phyloP scores from a whole-genome alignment of 2,797 vertebrate genomes.

The Salmo trutta region DNA sequence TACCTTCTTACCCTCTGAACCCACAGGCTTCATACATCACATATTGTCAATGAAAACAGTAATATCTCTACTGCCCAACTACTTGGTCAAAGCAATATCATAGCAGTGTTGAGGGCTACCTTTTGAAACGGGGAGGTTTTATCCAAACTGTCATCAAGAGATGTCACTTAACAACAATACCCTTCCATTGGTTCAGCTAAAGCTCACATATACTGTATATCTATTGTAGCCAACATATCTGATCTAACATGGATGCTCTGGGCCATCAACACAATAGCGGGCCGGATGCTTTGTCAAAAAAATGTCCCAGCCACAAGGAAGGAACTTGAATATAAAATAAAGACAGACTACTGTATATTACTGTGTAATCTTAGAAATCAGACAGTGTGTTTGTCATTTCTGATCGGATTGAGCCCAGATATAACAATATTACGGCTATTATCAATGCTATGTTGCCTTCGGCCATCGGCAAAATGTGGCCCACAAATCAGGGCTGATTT shows the following conservation, averaged over 20 bases:
- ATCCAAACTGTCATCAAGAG: constrained; percentile 10
- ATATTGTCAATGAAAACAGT: constrained; percentile 29
- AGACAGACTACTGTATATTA: constrained; percentile 68
- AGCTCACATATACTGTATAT: constrained; percentile 2
- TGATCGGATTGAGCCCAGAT: constrained; percentile 73
- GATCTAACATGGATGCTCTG: constrained; percentile 39
- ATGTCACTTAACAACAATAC: neutral
- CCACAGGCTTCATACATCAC: constrained; percentile 51
- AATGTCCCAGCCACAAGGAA: constrained; percentile 53
- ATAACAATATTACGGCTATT: constrained; percentile 72
- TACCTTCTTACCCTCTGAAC: constrained; percentile 25
- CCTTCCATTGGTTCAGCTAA: neutral
- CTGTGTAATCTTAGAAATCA: constrained; percentile 70
- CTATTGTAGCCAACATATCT: constrained; percentile 35
- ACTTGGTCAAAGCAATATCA: neutral
- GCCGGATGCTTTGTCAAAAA: constrained; percentile 16
- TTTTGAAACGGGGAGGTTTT: neutral
- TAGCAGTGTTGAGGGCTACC: neutral
- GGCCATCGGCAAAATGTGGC: constrained; percentile 70
- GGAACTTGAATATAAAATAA: constrained; percentile 71
- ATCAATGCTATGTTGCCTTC: constrained; percentile 71
- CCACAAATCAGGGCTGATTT: constrained; percentile 72
- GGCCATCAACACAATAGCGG: constrained; percentile 35
- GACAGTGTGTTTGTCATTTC: constrained; percentile 78
- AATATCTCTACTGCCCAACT: constrained; percentile 26